These are phyloP conservation scores for Cnemophilus loriae DNA, from an alignment of 2,113 vertebrate species.

Conservation along the genomic window DNA sequence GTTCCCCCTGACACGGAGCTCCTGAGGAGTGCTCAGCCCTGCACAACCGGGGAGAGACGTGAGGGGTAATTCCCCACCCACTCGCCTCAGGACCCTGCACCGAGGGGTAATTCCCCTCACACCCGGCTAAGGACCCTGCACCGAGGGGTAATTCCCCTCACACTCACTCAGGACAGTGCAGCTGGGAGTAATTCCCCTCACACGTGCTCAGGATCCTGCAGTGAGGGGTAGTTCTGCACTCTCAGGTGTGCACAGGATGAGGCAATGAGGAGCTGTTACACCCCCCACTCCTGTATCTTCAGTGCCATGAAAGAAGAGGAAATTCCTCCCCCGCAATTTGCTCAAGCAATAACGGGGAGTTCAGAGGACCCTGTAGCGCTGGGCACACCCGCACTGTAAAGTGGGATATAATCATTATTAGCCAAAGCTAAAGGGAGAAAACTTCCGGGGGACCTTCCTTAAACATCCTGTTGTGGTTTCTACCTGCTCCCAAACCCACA, in stretches of 20 bases:
- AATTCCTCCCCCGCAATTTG: fast-evolving
- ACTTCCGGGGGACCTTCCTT: fast-evolving
- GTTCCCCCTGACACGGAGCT: background rate
- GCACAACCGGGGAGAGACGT: no score
- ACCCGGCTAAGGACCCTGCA: background rate
- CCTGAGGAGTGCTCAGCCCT: background rate
- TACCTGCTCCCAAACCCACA: background rate
- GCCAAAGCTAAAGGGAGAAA: background rate
- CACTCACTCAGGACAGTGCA: no score
- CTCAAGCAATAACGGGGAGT: fast-evolving
- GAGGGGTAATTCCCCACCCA: background rate
- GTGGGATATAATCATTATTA: background rate
- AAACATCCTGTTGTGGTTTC: fast-evolving
- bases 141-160: fast-evolving
- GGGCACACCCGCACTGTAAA: background rate
- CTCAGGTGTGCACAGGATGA: background rate
- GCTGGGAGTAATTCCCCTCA: background rate
- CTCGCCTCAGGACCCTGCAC: background rate
- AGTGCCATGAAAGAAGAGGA: fast-evolving
- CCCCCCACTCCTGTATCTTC: fast-evolving
- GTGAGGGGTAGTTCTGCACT: fast-evolving
- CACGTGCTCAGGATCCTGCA: no score
- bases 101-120: background rate
- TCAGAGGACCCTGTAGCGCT: fast-evolving
- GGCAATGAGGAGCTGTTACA: background rate